These are phyloP conservation scores for Pempheris klunzingeri DNA, from an alignment of 2,797 vertebrate species.

Conservation along the genomic window DNA sequence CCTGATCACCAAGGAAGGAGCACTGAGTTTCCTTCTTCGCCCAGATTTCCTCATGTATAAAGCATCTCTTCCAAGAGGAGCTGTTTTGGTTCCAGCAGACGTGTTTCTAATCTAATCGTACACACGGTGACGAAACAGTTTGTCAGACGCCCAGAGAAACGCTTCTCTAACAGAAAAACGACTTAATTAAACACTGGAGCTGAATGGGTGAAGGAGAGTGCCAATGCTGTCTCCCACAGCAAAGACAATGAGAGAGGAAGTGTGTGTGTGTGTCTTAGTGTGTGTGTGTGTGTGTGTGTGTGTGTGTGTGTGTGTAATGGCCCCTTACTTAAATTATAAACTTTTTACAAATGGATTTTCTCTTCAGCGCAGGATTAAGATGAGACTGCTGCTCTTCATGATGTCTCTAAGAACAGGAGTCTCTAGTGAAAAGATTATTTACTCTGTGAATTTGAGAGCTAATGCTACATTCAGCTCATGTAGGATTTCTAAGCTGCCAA, in stretches of 20 bases:
- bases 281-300: slow-evolving; percentile 32
- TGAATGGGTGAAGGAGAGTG: slow-evolving; percentile 55
- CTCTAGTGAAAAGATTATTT: slow-evolving; percentile 10
- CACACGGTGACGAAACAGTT: slow-evolving; percentile 64
- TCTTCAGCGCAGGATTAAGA: not conserved
- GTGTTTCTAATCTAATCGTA: slow-evolving; percentile 68
- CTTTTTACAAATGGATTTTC: slow-evolving; percentile 9
- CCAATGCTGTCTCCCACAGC: slow-evolving; percentile 63
- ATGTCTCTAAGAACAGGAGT: not conserved
- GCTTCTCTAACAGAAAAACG: slow-evolving; percentile 60
- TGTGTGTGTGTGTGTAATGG: slow-evolving; percentile 14
- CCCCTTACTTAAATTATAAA: slow-evolving; percentile 14
- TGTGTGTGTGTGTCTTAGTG: slow-evolving; percentile 49
- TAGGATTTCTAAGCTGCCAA: slow-evolving; percentile 55
- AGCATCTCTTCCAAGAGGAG: slow-evolving; percentile 32
- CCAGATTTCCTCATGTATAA: slow-evolving; percentile 22
- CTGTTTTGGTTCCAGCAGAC: slow-evolving; percentile 42
- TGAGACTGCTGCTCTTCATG: not conserved
- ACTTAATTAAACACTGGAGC: slow-evolving; percentile 68
- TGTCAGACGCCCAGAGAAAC: slow-evolving; percentile 61
- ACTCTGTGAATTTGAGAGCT: not conserved
- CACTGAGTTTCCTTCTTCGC: slow-evolving; percentile 21
- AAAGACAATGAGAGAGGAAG: slow-evolving; percentile 64
- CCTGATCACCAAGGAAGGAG: not conserved
- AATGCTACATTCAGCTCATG: slow-evolving; percentile 60